Evolutionary conservation across 1,140 invertebrate genomes (phyloP), one percentile per base, ranked within the genome.

Genomic region (Drosophila miranda): DNA sequence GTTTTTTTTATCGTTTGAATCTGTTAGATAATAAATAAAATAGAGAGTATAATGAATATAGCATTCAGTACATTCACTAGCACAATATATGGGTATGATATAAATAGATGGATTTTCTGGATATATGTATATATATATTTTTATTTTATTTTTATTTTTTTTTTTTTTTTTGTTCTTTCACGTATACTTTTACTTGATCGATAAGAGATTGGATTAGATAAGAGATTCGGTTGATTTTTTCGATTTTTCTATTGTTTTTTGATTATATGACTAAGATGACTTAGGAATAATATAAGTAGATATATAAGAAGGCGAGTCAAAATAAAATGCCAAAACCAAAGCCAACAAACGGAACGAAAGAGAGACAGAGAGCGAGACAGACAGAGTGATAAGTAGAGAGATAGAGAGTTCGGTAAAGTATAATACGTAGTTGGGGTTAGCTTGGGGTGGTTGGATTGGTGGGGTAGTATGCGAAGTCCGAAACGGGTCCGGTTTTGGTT

Each of bases 31-130:
- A 77, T 73, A 86, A 86, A 87, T 81, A 81, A 86, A 81, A 52
- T 81, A 81, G 81, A 86, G 76, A 87, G 77, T 81, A 81, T 86
- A 83, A 88, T 90, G 88, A 89, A 89, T 90, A 89, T 84, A 86
- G 89, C 89, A 90, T 90, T 90, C 89, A 90, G 73, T 90, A 90
- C 89, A 90, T 90, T 90, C 89, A 90, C 89, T 90, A 90, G 89
- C 89, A 89, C 76, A 86, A 74, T 90, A 90, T 86, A 73, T 83
- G 77, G 58, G 61, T 81, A 86, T 86, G 81, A 77, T 84, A 86
- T 71, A 75, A 71, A 71, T 86, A 70, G 66, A 68, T 74, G 34
- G 34, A 38, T 81, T 75, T 79, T 73, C 70, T 79, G 49, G 30
- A 68, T 67, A 66, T 64, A 66, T 63, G 44, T 50, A 52, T 74